Evolutionary conservation across 2,797 vertebrate species (phyloP).

Genomic region (Leptodactylus fallax): DNA sequence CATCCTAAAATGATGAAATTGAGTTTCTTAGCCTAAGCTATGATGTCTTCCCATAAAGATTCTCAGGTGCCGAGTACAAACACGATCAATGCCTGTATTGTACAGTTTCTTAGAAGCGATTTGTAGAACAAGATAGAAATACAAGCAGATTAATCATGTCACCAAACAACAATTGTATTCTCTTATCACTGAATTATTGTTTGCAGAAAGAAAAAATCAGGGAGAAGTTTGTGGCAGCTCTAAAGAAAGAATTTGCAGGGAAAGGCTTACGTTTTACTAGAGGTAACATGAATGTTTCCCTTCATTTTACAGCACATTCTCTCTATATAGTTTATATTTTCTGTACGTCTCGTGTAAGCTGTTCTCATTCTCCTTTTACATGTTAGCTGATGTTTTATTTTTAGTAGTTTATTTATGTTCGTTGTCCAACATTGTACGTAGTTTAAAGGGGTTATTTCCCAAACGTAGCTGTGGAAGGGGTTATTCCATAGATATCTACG

Average conservation of each 20-base stretch:
- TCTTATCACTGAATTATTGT: neutral
- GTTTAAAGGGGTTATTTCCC: neutral
- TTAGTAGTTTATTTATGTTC: neutral
- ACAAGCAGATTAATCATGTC: neutral
- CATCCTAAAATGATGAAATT: too few relatives aligned
- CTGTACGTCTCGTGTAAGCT: neutral
- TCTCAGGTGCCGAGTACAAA: too few relatives aligned
- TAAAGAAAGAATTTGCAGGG: slow-evolving; percentile 93
- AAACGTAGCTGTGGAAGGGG: too few relatives aligned
- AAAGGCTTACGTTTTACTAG: slow-evolving; percentile 92
- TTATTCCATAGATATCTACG: too few relatives aligned
- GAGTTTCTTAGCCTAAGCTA: too few relatives aligned
- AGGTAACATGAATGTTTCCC: slow-evolving; percentile 74
- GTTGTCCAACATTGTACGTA: neutral
- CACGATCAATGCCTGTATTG: too few relatives aligned
- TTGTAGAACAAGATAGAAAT: neutral
- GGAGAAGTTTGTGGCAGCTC: slow-evolving; percentile 94
- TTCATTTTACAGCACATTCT: neutral
- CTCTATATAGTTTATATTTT: too few relatives aligned
- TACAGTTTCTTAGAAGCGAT: neutral
- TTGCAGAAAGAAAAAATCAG: slow-evolving; percentile 92
- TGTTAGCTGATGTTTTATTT: neutral
- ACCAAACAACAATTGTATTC: neutral
- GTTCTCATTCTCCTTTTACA: neutral
- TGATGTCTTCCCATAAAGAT: too few relatives aligned